Evolutionary conservation across 1,140 invertebrate genomes (phyloP), one percentile per base, ranked within the genome.

Genomic region (Cotesia chilonis): DNA sequence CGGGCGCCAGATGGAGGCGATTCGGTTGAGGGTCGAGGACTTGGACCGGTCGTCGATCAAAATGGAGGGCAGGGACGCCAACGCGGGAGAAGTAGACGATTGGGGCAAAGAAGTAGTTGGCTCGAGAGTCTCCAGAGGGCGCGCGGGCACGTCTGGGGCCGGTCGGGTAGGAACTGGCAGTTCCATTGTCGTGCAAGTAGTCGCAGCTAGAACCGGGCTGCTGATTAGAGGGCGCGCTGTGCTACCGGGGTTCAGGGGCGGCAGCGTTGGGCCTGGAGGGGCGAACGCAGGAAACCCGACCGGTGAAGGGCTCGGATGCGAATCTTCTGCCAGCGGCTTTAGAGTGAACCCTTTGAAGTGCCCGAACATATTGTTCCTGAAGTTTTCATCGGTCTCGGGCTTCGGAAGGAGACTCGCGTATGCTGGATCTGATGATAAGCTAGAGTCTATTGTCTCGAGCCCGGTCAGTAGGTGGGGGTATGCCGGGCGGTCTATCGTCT

Each of bases 311-410:
- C 55, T 74, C 3, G 59, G 36, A 70, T 71, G 37, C 47, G 35
- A 66, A 37, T 52, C 37, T 10, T 66, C 12, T 68, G 88, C 86
- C 0, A 94, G 86, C 0, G 93, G 93, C 0, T 90, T 90, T 36
- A 95, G 88, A 1, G 91, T 92, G 82, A 95, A 95, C 1, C 94
- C 94, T 86, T 94, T 94, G 84, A 94, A 95, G 73, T 95, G 92
- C 0, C 94, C 94, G 78, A 95, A 94, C 77, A 95, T 90, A 71
- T 90, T 89, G 75, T 87, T 90, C 74, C 89, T 87, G 76, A 91
- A 86, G 54, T 83, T 79, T 64, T 86, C 83, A 52, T 86, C 84
- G 6, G 76, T 54, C 4, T 84, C 89, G 14, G 88, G 81, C 88
- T 90, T 84, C 84, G 91, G 79, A 79, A 89, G 79, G 4, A 89